phyloP scores from a whole-genome alignment of 1,140 invertebrate genomes.

The Diorhabda carinulata region DNA sequence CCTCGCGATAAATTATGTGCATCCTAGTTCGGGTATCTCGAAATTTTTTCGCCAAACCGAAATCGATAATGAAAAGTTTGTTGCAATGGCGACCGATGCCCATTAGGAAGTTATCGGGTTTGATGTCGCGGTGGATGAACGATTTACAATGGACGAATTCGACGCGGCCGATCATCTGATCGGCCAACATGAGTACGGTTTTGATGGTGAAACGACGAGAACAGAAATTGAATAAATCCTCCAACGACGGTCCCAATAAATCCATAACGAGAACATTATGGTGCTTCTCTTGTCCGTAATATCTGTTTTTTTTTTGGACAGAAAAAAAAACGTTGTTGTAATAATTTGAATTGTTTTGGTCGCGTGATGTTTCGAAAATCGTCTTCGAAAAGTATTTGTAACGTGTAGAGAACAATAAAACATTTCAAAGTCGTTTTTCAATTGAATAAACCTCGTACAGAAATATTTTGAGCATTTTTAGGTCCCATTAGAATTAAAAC shows the following conservation, averaged over 20 bases:
- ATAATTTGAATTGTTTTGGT: too few relatives aligned
- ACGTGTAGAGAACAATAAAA: too few relatives aligned
- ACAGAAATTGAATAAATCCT: conserved; percentile 93
- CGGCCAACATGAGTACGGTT: conserved; percentile 90
- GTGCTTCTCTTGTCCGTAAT: conserved; percentile 76
- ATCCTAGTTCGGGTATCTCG: conserved; percentile 68
- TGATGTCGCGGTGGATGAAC: conserved; percentile 89
- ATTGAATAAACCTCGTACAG: too few relatives aligned
- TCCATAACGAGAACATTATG: conserved; percentile 93
- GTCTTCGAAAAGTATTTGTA: too few relatives aligned
- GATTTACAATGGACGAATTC: conserved; percentile 88
- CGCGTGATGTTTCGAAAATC: too few relatives aligned
- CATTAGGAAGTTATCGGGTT: conserved; percentile 95
- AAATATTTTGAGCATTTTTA: too few relatives aligned
- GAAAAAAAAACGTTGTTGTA: not conserved
- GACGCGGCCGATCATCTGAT: conserved; percentile 81
- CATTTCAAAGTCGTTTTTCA: too few relatives aligned
- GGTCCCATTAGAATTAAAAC: too few relatives aligned
- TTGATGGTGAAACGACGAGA: conserved; percentile 88
- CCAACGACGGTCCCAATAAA: conserved; percentile 82
- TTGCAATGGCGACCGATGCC: conserved; percentile 87
- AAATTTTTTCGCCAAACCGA: conserved; percentile 91
- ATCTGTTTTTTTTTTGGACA: conserved; percentile 35
- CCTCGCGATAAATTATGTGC: conserved; percentile 69
- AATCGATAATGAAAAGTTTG: conserved; percentile 90